Evolutionary conservation across 2,797 vertebrate species (phyloP), one percentile per base, ranked within the genome.

Genomic region (Sardinella longiceps): DNA sequence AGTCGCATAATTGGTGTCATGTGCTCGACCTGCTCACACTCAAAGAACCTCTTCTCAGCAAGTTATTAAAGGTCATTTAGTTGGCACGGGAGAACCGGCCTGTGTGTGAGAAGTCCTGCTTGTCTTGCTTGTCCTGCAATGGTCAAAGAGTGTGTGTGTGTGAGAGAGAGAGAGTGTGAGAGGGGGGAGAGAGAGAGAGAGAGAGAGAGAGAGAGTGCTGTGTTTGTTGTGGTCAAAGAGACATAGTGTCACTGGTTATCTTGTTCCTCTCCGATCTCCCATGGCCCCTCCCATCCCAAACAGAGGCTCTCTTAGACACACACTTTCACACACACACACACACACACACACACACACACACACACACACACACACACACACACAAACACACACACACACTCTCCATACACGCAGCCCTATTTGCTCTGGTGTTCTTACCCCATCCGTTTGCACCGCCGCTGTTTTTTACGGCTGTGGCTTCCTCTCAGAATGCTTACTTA

Each of bases 311-410:
- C 43, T 53, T 33, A 77, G 56, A 81, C 50, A 83, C 48, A 51
- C 45, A 48, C 58, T 46, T n/a, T 14, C 37, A 10, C 82, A n/a
- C 33, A 82, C 56, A 45, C 81, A 46, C 60, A 70, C 81, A 80
- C 77, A 81, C 46, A 83, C 46, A 51, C 46, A 83, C 60, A 33
- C 43, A 28, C 39, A 12, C 82, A 25, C 37, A 82, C 60, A 33
- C 82, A 46, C 60, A 74, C 81, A n/a, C 33, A 82, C 56, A 45
- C 81, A 46, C 60, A 70, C 81, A 80, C 77, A 81, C 46, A 83
- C 46, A 51, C 46, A 83, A 43, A 33, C 43, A 28, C 39, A 12
- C 82, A 25, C 37, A 82, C 60, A 33, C 82, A 46, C 60, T 50
- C 81, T 48, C 80, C 63, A 83, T 48, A 58, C 66, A 84, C 48